Percentiles rank a stretch among this genome's conserved stretches.
These are phyloP conservation scores for Hydractinia echinata DNA, from an alignment of 30 jellyfish, hydroid and myxozoan genomes.

Conservation along the genomic window DNA sequence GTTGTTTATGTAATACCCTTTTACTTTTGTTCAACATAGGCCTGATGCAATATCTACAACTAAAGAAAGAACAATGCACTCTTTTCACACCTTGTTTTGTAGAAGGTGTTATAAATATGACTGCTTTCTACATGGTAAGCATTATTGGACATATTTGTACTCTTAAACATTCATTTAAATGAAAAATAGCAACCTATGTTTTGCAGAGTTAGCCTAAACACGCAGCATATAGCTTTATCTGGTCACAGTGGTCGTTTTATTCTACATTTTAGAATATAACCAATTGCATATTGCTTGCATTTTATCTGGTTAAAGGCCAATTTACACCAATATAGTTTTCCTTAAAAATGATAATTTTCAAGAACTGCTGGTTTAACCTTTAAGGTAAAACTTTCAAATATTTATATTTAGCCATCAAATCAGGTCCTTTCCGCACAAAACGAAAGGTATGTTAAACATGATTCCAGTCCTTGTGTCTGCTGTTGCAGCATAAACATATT, in stretches of 20 bases:
- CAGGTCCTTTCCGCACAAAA: constrained; percentile 32
- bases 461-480: not conserved
- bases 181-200: no score
- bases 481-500: not conserved
- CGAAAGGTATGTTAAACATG: constrained; percentile 35
- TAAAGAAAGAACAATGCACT: constrained; percentile 81
- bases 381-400: not conserved
- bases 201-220: no score
- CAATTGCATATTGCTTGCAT: no score
- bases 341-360: no score
- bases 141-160: not conserved
- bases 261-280: no score
- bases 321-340: no score
- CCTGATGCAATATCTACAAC: constrained; percentile 81
- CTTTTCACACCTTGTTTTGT: constrained; percentile 82
- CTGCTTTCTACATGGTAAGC: constrained; percentile 80
- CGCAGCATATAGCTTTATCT: no score
- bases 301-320: no score
- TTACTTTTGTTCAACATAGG: constrained; percentile 20
- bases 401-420: constrained; percentile 18
- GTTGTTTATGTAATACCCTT: not conserved
- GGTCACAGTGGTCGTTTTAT: no score
- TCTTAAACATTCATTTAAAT: no score
- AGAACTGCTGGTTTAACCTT: no score
- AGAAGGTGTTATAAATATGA: constrained; percentile 88